These are phyloP conservation scores for Daboia siamensis DNA, from an alignment of 2,113 vertebrate species.

Conservation along the genomic window DNA sequence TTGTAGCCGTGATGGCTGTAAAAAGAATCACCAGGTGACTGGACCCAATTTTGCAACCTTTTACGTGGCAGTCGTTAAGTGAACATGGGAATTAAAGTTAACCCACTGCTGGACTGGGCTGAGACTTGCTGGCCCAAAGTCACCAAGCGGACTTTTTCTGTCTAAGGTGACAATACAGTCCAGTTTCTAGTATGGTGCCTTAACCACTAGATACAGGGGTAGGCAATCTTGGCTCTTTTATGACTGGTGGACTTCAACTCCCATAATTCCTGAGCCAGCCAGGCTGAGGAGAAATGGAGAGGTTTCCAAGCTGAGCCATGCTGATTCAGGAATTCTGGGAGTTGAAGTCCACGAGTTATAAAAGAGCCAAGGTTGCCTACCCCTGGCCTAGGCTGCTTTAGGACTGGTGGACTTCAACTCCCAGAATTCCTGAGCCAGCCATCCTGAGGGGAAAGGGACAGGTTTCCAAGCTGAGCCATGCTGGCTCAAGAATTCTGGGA, in stretches of 20 bases:
- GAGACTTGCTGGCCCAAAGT: not conserved
- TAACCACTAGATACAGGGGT: not conserved
- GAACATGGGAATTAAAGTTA: not conserved
- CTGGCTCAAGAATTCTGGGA: too few relatives aligned
- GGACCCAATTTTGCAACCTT: not conserved
- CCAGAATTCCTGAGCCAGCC: too few relatives aligned
- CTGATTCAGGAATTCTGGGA: not conserved
- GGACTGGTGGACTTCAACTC: too few relatives aligned
- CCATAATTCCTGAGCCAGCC: not conserved
- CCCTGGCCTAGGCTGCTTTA: too few relatives aligned
- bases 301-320: too few relatives aligned
- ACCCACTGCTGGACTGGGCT: not conserved
- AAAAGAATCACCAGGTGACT: not conserved
- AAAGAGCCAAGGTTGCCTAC: not conserved
- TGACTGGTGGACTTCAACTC: not conserved
- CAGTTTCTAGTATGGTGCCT: not conserved
- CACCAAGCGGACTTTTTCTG: not conserved
- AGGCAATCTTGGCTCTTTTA: not conserved
- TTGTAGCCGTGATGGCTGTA: not conserved
- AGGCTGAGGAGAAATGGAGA: too few relatives aligned
- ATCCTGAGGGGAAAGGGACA: too few relatives aligned
- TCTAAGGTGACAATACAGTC: not conserved
- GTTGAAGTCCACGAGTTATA: not conserved
- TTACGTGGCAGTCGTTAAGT: not conserved
- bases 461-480: too few relatives aligned